These are phyloP conservation scores for Ascidia mentula DNA, from an alignment of 23 tunicate genomes.

Conservation along the genomic window DNA sequence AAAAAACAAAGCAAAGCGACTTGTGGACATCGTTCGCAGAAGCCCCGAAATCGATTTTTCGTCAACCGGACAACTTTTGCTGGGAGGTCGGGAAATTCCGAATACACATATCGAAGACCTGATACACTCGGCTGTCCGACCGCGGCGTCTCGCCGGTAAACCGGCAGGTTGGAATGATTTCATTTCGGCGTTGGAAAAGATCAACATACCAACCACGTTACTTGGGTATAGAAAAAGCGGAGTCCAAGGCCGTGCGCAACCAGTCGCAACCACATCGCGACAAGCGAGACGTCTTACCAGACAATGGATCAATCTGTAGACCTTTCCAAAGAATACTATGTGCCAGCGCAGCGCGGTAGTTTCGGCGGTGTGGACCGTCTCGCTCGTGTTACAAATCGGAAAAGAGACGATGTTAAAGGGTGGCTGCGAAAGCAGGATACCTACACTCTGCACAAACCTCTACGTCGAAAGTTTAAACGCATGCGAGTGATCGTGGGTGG, in stretches of 20 bases:
- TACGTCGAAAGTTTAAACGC: too few relatives aligned
- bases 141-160: background rate
- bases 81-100: background rate
- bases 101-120: background rate
- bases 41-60: background rate
- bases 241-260: background rate
- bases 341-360: background rate
- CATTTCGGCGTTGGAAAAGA: background rate
- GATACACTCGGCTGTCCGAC: background rate
- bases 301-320: background rate
- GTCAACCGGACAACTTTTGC: background rate
- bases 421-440: too few relatives aligned
- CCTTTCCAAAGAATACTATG: background rate
- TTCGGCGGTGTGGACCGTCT: background rate
- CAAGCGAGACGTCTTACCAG: background rate
- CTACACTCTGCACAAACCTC: too few relatives aligned
- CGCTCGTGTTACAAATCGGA: too few relatives aligned
- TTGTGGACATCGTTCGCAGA: background rate
- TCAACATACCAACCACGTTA: background rate
- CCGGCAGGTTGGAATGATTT: background rate
- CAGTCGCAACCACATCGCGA: background rate
- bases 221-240: background rate
- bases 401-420: too few relatives aligned
- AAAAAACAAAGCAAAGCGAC: background rate
- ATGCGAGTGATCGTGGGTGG: too few relatives aligned